Percentiles rank a stretch among this genome's conserved stretches.
Evolutionary conservation across 1,140 invertebrate species (phyloP).

Genomic region (Andrena cerasifolii): DNA sequence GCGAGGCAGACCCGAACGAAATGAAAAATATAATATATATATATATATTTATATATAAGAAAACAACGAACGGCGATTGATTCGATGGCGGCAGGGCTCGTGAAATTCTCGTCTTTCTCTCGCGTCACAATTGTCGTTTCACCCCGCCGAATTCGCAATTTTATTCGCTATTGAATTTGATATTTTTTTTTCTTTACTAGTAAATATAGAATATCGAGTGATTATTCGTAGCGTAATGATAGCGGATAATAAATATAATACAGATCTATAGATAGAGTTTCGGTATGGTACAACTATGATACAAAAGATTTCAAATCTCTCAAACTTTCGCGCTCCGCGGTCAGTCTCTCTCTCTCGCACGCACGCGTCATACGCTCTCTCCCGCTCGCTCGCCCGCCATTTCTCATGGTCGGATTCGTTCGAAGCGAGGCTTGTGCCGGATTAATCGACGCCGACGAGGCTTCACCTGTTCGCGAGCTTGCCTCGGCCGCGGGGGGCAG

Average conservation of each 20-base stretch:
- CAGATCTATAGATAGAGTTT: constrained; percentile 81
- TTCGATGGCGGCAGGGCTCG: constrained; percentile 21
- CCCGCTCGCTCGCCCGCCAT: constrained; percentile 51
- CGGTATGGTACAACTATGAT: constrained; percentile 82
- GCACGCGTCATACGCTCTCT: constrained; percentile 39
- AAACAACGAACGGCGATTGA: constrained; percentile 42
- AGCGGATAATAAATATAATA: constrained; percentile 83
- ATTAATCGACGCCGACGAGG: constrained; percentile 30
- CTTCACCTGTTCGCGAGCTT: constrained; percentile 7
- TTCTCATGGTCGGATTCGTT: neutral
- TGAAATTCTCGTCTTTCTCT: constrained; percentile 9
- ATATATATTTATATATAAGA: too few species aligned
- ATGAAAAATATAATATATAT: too few species aligned
- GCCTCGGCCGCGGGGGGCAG: constrained; percentile 14
- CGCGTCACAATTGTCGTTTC: constrained; percentile 23
- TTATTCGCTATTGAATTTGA: constrained; percentile 81
- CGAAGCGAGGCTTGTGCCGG: constrained; percentile 39
- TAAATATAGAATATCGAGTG: constrained; percentile 80
- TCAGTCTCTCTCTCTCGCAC: constrained; percentile 67
- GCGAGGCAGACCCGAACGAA: too few species aligned
- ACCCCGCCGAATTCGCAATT: constrained; percentile 70
- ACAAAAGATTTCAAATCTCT: constrained; percentile 76
- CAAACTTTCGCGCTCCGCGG: constrained; percentile 41
- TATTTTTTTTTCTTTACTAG: constrained; percentile 76
- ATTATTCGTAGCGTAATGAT: constrained; percentile 80